A percentile compares a stretch with the other conserved stretches of the same genome.
Conservation (phyloP, 2,797 vertebrate genomes). For the Hipposideros larvatus region DNA sequence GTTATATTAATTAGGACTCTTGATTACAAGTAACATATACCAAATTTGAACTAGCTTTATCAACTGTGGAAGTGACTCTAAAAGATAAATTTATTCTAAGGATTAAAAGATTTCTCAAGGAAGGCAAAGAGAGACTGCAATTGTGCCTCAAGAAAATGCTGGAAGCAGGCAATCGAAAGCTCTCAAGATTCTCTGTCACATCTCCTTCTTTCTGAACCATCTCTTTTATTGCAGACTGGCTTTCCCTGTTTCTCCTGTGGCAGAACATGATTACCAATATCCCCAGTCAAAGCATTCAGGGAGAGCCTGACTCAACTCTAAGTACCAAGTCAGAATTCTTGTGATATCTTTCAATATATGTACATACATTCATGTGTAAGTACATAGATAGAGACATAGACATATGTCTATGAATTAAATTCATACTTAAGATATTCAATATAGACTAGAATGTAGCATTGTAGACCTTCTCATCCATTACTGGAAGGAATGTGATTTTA, state of each 20-base stretch:
- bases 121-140: not conserved
- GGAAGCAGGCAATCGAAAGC: not conserved
- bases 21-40: conserved; percentile 14
- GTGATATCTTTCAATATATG: not conserved
- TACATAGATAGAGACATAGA: not conserved
- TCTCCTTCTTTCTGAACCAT: not conserved
- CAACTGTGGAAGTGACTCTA: conserved; percentile 24
- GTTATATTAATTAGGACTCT: conserved; percentile 36
- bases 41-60: conserved; percentile 31
- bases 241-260: not conserved
- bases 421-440: conserved; percentile 1
- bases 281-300: not conserved
- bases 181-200: conserved; percentile 21
- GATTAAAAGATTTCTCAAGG: conserved; percentile 40
- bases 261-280: not conserved
- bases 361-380: not conserved
- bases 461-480: not conserved
- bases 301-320: not conserved
- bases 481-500: conserved; percentile 9
- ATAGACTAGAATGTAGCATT: not conserved
- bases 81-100: conserved; percentile 16
- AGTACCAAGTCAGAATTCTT: not conserved
- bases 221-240: not conserved
- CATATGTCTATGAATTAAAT: not conserved
- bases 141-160: conserved; percentile 16